Evolutionary conservation across 2,797 vertebrate genomes (phyloP), one percentile per base, ranked within the genome.

Genomic region (Syngnathus rostellatus): DNA sequence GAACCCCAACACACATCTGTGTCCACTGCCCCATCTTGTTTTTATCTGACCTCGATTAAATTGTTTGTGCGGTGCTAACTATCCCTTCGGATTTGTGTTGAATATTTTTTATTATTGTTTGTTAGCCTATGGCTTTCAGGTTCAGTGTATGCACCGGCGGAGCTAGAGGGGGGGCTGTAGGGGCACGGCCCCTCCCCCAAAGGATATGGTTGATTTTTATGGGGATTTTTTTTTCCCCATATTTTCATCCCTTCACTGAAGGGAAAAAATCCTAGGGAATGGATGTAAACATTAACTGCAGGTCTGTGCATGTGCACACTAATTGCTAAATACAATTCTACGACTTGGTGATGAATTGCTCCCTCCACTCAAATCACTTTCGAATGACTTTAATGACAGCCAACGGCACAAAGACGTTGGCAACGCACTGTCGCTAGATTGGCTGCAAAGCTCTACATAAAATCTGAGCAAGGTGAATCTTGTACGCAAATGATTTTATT

Each of bases 41-140:
- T 70, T 76, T 70, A 77, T 71, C 23, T 53, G 2, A 50, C 75
- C 61, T 57, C 21, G 45, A 25, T 40, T 70, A 65, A 66, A 31
- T 63, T 63, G 11, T 66, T 62, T 19, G 51, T 40, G 1, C 4
- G 0, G 25, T 31, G 41, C 7, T 45, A 45, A 62, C 12, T 61
- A 8, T 41, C 39, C 19, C 11, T 19, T 59, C 23, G 8, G 50
- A 48, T 48, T n/a, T 51, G 50, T 21, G n/a, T 51, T 5, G 14
- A 46, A 48, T 16, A 21, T 58, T 31, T 17, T 31, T 31, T 31
- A 31, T 31, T 31, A 31, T 31, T 31, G 3, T 31, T 31, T 31
- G 31, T 31, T 31, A 31, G 3, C 25, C 25, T 25, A 25, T 25
- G 25, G 3, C 31, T 4, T 31, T 31, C 31, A 31, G 4, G 31